Evolutionary conservation across 2,113 vertebrate genomes (phyloP).

Genomic region (Halcyon senegalensis): DNA sequence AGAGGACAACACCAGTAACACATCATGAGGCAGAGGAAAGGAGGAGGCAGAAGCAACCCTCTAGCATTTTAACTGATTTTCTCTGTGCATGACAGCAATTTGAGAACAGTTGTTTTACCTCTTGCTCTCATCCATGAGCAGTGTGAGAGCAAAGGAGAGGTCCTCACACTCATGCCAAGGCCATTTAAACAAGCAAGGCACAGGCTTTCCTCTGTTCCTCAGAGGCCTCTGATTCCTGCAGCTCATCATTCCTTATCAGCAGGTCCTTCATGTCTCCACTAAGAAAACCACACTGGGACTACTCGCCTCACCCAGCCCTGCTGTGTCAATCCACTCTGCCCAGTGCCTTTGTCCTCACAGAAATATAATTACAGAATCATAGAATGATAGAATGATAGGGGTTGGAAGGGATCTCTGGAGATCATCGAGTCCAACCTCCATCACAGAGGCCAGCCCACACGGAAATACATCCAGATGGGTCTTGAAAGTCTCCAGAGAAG

Average conservation of each 20-base stretch:
- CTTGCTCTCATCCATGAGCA: background rate
- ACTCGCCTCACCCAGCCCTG: accelerated
- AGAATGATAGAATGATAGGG: too few relatives aligned
- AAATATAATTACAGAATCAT: too few relatives aligned
- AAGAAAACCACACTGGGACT: background rate
- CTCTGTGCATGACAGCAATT: background rate
- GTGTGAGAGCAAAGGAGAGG: background rate
- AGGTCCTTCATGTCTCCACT: background rate
- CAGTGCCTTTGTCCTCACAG: background rate
- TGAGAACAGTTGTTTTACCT: background rate
- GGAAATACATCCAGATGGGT: too few relatives aligned
- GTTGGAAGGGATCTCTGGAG: too few relatives aligned
- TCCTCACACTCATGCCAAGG: accelerated
- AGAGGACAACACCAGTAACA: background rate
- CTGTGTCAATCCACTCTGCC: background rate
- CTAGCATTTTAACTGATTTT: background rate
- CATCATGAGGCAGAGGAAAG: background rate
- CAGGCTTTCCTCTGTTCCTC: background rate
- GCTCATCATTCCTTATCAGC: accelerated
- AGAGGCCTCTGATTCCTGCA: background rate
- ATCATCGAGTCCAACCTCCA: too few relatives aligned
- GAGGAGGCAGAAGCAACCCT: background rate
- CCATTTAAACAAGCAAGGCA: background rate
- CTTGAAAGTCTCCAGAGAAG: too few relatives aligned
- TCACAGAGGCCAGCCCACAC: too few relatives aligned